Evolutionary conservation across 2,888 invertebrate genomes (phyloP).

Genomic region (Dryocosmus kuriphilus): DNA sequence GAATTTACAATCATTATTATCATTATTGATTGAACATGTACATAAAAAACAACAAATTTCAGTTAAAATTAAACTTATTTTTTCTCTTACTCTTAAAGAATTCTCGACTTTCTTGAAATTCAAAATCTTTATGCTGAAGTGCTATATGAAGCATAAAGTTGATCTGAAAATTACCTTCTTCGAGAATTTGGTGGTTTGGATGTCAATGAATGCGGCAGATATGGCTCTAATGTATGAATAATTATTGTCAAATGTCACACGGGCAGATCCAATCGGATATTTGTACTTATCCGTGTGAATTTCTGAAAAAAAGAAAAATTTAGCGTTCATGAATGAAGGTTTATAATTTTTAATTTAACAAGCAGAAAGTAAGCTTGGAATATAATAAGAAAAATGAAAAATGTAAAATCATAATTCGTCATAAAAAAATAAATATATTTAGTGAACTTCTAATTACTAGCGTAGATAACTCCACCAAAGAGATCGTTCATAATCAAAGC

Average conservation of each 20-base stretch:
- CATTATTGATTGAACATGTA: too few species aligned
- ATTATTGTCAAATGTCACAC: slow-evolving; percentile 96
- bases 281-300: slow-evolving; percentile 98
- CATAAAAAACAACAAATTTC: too few species aligned
- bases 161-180: slow-evolving; percentile 85
- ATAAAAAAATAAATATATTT: slow-evolving; percentile 24
- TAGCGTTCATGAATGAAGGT: not conserved
- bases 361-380: not conserved
- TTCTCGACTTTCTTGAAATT: too few species aligned
- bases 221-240: slow-evolving; percentile 97
- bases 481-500: slow-evolving; percentile 97
- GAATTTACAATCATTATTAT: too few species aligned
- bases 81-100: too few species aligned
- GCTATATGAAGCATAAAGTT: not conserved
- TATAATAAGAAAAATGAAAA: too few species aligned
- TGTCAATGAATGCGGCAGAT: slow-evolving; percentile 95
- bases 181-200: slow-evolving; percentile 94
- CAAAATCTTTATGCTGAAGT: too few species aligned
- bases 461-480: slow-evolving; percentile 96
- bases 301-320: slow-evolving; percentile 79
- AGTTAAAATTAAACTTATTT: too few species aligned
- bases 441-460: slow-evolving; percentile 80
- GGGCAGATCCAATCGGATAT: slow-evolving; percentile 98
- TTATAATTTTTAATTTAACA: not conserved
- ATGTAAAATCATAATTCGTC: not conserved